A percentile compares a stretch with the other conserved stretches of the same genome.
Evolutionary conservation across 2,797 vertebrate species (phyloP).

Genomic region (Natrix natrix): DNA sequence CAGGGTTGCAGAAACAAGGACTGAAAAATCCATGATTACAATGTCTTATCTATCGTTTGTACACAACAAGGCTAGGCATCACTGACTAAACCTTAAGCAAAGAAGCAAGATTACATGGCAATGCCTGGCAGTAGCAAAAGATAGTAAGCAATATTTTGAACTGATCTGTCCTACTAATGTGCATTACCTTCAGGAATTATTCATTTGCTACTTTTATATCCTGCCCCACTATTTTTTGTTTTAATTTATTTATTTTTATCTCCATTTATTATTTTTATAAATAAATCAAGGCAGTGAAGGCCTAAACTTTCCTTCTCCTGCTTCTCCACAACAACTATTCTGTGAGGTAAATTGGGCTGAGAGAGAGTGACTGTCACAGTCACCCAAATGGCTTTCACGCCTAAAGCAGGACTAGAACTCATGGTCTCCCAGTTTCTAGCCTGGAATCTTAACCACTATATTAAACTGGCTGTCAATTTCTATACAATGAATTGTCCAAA

Average conservation of each 20-base stretch:
- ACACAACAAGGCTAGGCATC: not conserved
- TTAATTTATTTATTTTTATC: too few species aligned
- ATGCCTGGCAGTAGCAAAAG: not conserved
- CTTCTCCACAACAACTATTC: not conserved
- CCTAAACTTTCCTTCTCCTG: not conserved
- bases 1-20: not conserved
- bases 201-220: not conserved
- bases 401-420: not conserved
- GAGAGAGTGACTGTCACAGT: not conserved
- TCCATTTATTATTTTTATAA: not conserved
- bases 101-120: not conserved
- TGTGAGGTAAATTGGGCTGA: not conserved
- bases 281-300: not conserved
- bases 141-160: not conserved
- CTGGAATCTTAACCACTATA: not conserved
- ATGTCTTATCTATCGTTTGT: not conserved
- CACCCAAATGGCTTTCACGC: not conserved
- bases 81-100: not conserved
- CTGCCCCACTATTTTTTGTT: not conserved
- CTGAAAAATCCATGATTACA: not conserved
- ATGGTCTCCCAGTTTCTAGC: not conserved
- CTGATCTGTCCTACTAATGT: not conserved
- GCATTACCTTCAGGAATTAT: not conserved
- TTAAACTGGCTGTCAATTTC: not conserved
- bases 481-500: not conserved